Evolutionary conservation across 2,797 vertebrate genomes (phyloP).

Genomic region (Trematomus bernacchii): DNA sequence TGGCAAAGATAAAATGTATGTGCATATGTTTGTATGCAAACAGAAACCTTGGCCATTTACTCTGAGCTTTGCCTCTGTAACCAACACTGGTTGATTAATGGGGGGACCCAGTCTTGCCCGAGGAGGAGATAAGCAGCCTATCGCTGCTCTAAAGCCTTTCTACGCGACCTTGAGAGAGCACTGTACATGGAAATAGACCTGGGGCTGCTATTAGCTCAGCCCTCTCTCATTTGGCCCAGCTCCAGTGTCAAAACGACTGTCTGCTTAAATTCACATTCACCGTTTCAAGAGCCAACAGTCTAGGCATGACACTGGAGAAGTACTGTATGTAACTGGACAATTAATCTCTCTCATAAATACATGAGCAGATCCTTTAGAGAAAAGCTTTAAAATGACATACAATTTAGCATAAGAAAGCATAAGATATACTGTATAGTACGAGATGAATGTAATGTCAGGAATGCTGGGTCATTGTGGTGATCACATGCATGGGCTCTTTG

Average conservation of each 20-base stretch:
- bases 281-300: conserved; percentile 45
- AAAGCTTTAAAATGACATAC: no score
- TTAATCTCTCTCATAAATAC: conserved; percentile 27
- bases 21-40: conserved; percentile 78
- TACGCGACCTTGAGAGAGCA: conserved; percentile 79
- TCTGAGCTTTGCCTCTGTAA: conserved; percentile 67
- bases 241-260: conserved; percentile 67
- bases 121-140: conserved; percentile 82
- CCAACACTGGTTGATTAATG: conserved; percentile 80
- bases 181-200: conserved; percentile 78
- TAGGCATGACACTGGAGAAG: conserved; percentile 50
- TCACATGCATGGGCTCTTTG: no score
- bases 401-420: not conserved
- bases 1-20: conserved; percentile 67
- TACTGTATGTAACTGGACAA: conserved; percentile 29
- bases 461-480: no score
- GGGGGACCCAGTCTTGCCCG: conserved; percentile 68
- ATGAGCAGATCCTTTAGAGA: conserved; percentile 20
- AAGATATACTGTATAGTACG: no score
- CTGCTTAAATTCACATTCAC: conserved; percentile 54
- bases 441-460: no score
- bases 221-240: conserved; percentile 68
- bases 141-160: conserved; percentile 64
- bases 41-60: conserved; percentile 63
- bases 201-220: conserved; percentile 74